Percentiles rank a stretch among this genome's conserved stretches.
Evolutionary conservation across 2,888 invertebrate species (phyloP).

Genomic region (Eueremaeus valkanovi): DNA sequence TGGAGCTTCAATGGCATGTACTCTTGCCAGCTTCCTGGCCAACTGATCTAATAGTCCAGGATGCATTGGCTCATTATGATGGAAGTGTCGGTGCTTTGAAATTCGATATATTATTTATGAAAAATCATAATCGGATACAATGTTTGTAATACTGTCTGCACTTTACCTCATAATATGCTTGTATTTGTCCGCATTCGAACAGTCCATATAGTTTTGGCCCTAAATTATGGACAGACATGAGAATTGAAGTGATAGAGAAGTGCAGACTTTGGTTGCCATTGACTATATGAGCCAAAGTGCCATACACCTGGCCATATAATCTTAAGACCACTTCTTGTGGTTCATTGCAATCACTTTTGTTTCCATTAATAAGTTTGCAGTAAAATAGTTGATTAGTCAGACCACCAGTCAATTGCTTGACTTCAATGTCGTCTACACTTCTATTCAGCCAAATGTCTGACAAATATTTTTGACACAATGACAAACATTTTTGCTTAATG

Average conservation of each 20-base stretch:
- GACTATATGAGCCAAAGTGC: neutral
- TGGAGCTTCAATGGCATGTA: conserved; percentile 88
- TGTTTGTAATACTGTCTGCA: neutral
- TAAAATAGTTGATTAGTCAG: conserved; percentile 39
- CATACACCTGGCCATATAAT: conserved; percentile 8
- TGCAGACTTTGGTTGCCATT: neutral
- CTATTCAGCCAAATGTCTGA: neutral
- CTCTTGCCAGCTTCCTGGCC: conserved; percentile 85
- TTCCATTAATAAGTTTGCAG: neutral
- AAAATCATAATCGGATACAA: neutral
- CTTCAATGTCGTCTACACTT: neutral
- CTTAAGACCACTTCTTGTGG: conserved; percentile 29
- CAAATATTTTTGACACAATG: neutral
- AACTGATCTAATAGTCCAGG: conserved; percentile 73
- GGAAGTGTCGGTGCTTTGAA: conserved; percentile 67
- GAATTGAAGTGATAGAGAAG: neutral
- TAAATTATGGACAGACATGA: conserved; percentile 53
- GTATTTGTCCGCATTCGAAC: conserved; percentile 91
- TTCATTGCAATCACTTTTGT: conserved; percentile 1
- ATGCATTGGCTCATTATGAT: conserved; percentile 69
- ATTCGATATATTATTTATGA: conserved; percentile 51
- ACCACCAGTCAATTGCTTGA: conserved; percentile 14
- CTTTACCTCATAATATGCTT: conserved; percentile 64
- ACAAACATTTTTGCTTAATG: neutral
- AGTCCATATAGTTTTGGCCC: conserved; percentile 92